Evolutionary conservation across 1,140 invertebrate genomes (phyloP).

Genomic region (Pogonomyrmex barbatus): DNA sequence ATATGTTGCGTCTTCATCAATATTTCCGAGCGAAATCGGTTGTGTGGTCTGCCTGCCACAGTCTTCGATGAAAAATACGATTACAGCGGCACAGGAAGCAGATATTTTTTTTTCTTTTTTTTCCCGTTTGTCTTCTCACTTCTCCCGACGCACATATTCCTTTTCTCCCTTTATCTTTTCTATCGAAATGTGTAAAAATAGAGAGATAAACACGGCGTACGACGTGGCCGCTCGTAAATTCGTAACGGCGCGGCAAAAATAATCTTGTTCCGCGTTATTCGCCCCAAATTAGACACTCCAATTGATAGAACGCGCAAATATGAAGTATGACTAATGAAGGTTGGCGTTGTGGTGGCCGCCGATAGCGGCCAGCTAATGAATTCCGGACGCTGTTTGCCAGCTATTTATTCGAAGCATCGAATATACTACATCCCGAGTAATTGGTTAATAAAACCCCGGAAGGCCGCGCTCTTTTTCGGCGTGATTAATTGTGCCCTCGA

Average conservation of each 20-base stretch:
- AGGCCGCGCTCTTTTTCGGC: slow-evolving; percentile 75
- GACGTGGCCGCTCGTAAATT: not conserved
- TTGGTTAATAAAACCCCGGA: slow-evolving; percentile 78
- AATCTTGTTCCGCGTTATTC: slow-evolving; percentile 54
- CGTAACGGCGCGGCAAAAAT: slow-evolving; percentile 25
- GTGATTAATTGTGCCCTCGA: slow-evolving; percentile 76
- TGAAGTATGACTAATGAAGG: slow-evolving; percentile 59
- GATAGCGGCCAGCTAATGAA: slow-evolving; percentile 68
- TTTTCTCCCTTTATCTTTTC: not conserved
- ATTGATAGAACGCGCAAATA: slow-evolving; percentile 61
- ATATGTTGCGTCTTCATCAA: slow-evolving; percentile 31
- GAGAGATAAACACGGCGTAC: not conserved
- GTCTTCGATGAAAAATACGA: not conserved
- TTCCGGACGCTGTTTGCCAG: slow-evolving; percentile 69
- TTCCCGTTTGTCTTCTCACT: too few relatives aligned
- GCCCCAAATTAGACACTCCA: slow-evolving; percentile 32
- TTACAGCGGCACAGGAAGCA: slow-evolving; percentile 2
- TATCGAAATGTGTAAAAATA: not conserved
- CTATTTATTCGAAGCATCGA: slow-evolving; percentile 74
- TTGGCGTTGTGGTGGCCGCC: slow-evolving; percentile 34
- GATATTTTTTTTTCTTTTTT: not conserved
- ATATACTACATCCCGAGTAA: slow-evolving; percentile 73
- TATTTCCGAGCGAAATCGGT: slow-evolving; percentile 2
- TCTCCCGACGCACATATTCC: not conserved
- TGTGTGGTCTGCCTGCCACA: too few relatives aligned